A percentile compares a stretch with the other conserved stretches of the same genome.
phyloP scores from a whole-genome alignment of 2,888 invertebrate species.

The Mythimna lalbum region DNA sequence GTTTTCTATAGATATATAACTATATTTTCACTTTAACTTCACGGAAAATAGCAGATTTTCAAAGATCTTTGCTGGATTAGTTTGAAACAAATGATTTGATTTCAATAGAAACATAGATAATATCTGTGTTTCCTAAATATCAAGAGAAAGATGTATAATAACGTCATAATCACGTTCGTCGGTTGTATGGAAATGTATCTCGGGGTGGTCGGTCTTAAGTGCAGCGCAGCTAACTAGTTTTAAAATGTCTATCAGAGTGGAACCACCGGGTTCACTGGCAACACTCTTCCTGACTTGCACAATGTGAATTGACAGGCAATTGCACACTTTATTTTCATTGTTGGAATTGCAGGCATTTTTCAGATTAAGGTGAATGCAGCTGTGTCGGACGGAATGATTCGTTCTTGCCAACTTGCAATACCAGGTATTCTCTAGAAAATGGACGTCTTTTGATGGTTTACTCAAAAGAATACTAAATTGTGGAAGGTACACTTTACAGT shows the following conservation, averaged over 20 bases:
- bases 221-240: slow-evolving; percentile 12
- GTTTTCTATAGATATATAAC: no score
- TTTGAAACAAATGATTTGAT: no score
- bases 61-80: no score
- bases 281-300: slow-evolving; percentile 1
- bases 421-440: not conserved
- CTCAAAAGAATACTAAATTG: not conserved
- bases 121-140: no score
- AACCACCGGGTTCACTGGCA: slow-evolving; percentile 1
- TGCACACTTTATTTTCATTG: slow-evolving; percentile 23
- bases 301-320: slow-evolving; percentile 16
- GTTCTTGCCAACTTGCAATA: not conserved
- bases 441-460: not conserved
- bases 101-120: no score
- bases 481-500: not conserved
- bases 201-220: no score
- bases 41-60: no score
- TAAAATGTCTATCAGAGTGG: not conserved
- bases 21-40: no score
- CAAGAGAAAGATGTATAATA: no score
- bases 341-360: slow-evolving; percentile 24
- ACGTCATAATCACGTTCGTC: no score
- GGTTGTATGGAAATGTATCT: no score
- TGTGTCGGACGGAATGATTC: not conserved
- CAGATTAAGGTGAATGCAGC: slow-evolving; percentile 11